Percentiles rank a stretch among this genome's conserved stretches.
phyloP scores from a whole-genome alignment of 2,113 vertebrate species.

The Megaleporinus macrocephalus region DNA sequence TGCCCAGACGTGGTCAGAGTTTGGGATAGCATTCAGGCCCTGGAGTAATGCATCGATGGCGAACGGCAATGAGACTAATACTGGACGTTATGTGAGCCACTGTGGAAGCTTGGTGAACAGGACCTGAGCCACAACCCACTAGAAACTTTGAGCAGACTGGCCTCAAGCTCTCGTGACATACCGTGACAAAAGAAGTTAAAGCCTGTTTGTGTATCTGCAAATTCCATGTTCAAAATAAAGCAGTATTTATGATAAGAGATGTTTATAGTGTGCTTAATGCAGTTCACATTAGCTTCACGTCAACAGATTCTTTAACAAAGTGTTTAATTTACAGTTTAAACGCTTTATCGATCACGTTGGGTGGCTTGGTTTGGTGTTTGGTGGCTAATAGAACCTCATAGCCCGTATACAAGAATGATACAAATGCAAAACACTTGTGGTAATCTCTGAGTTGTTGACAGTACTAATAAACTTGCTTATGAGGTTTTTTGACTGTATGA shows the following conservation, averaged over 20 bases:
- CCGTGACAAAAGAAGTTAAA: too few species aligned
- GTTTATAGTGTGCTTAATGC: background rate
- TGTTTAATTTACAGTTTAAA: too few species aligned
- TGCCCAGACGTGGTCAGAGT: conserved; percentile 80
- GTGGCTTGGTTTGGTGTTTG: too few species aligned
- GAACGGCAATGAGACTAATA: background rate
- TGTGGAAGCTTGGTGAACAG: background rate
- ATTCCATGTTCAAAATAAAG: conserved; percentile 1
- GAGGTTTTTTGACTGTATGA: too few species aligned
- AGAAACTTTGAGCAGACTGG: background rate
- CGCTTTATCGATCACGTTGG: too few species aligned
- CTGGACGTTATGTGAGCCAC: background rate
- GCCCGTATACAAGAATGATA: too few species aligned
- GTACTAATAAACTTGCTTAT: too few species aligned
- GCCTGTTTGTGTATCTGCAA: background rate
- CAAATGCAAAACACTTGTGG: too few species aligned
- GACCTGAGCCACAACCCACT: background rate
- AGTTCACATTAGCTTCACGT: too few species aligned
- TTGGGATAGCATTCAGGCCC: conserved; percentile 85
- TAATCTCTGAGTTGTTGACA: too few species aligned
- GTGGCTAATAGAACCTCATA: too few species aligned
- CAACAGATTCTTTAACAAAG: too few species aligned
- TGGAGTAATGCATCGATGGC: conserved; percentile 57
- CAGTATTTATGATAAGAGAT: background rate
- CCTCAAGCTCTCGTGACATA: background rate